Evolutionary conservation across 2,888 invertebrate species (phyloP).

Genomic region (Lamellibrachia columna): DNA sequence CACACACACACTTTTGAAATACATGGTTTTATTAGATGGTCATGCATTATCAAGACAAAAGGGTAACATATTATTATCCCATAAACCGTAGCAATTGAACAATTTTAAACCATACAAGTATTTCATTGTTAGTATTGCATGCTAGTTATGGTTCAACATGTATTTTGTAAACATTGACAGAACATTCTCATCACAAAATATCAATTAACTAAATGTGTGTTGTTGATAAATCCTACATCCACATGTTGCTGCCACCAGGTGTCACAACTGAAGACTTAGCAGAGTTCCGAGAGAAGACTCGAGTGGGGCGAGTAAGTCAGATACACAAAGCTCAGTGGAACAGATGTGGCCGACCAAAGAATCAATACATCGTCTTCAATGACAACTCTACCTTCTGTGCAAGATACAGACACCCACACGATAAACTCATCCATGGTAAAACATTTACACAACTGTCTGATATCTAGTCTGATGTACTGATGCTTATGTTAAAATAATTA

Average conservation of each 20-base stretch:
- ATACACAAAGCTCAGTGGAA: conserved; percentile 59
- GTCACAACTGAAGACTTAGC: conserved; percentile 44
- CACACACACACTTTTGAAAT: too few relatives aligned
- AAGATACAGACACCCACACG: conserved; percentile 59
- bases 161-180: background rate
- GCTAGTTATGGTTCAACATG: too few relatives aligned
- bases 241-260: conserved; percentile 43
- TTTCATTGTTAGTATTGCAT: too few relatives aligned
- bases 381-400: conserved; percentile 58
- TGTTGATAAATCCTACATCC: background rate
- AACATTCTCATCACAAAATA: background rate
- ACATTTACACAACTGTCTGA: background rate
- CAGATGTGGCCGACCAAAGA: conserved; percentile 61
- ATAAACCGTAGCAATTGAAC: too few relatives aligned
- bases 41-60: too few relatives aligned
- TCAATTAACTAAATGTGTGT: background rate
- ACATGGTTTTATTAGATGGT: too few relatives aligned
- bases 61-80: too few relatives aligned
- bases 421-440: conserved; percentile 60
- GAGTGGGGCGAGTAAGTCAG: conserved; percentile 40
- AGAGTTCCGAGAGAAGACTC: conserved; percentile 42
- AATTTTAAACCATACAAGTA: too few relatives aligned
- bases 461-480: background rate
- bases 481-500: too few relatives aligned
- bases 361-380: conserved; percentile 54